A percentile compares a stretch with the other conserved stretches of the same genome.
These are phyloP conservation scores for Lucilia cuprina DNA, from an alignment of 1,140 invertebrate genomes.

Conservation along the genomic window DNA sequence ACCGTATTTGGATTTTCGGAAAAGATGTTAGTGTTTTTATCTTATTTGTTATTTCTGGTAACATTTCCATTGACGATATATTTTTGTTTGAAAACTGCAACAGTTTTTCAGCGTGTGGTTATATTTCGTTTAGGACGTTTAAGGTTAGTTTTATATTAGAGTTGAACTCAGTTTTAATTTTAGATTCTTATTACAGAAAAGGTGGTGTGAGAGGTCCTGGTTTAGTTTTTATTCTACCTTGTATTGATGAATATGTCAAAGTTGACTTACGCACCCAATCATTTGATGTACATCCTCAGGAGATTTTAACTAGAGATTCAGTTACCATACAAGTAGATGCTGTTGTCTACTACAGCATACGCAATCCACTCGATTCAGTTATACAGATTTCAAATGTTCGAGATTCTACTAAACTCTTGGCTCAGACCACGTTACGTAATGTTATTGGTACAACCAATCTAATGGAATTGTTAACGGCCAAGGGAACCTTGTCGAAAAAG, in stretches of 20 bases:
- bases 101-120: slow-evolving; percentile 83
- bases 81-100: slow-evolving; percentile 73
- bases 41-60: slow-evolving; percentile 48
- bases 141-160: slow-evolving; percentile 57
- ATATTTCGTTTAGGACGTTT: slow-evolving; percentile 85
- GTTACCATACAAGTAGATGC: slow-evolving; percentile 91
- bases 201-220: slow-evolving; percentile 70
- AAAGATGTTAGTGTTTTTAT: not conserved
- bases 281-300: slow-evolving; percentile 66
- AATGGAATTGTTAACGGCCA: slow-evolving; percentile 68
- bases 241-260: slow-evolving; percentile 86
- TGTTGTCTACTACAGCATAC: slow-evolving; percentile 83
- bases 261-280: slow-evolving; percentile 78
- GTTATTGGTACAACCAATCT: slow-evolving; percentile 89
- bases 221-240: slow-evolving; percentile 86
- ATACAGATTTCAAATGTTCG: slow-evolving; percentile 76
- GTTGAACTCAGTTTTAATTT: not conserved
- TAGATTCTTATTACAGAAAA: slow-evolving; percentile 36
- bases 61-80: slow-evolving; percentile 83
- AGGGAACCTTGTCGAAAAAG: slow-evolving; percentile 44
- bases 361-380: slow-evolving; percentile 80
- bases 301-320: slow-evolving; percentile 86
- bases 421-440: slow-evolving; percentile 84
- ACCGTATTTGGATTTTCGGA: not conserved
- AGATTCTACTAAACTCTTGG: slow-evolving; percentile 81